Conservation (phyloP, 1,140 invertebrate species). For the Ips nitidus region DNA sequence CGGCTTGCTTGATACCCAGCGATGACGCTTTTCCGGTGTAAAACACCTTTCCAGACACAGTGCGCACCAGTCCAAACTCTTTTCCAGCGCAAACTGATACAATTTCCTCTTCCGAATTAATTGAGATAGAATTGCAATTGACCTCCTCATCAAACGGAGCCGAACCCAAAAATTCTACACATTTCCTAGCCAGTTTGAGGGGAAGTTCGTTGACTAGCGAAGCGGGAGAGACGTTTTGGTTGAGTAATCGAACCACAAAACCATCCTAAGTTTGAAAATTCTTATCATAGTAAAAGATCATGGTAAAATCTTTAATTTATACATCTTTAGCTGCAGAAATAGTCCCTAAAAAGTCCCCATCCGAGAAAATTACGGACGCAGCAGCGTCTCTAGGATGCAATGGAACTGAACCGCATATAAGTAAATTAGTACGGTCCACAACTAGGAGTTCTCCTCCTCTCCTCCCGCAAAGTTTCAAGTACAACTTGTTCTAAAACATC, state of each 20-base stretch:
- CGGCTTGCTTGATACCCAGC: conserved; percentile 70
- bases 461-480: conserved; percentile 59
- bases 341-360: conserved; percentile 80
- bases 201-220: conserved; percentile 68
- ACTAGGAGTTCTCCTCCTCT: conserved; percentile 63
- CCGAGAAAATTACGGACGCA: conserved; percentile 78
- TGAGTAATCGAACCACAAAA: conserved; percentile 78
- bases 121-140: conserved; percentile 54
- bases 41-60: conserved; percentile 75
- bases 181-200: conserved; percentile 76
- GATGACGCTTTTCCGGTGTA: conserved; percentile 77
- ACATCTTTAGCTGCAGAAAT: conserved; percentile 80
- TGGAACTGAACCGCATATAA: conserved; percentile 61
- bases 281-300: neutral
- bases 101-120: conserved; percentile 70
- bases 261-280: conserved; percentile 64
- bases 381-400: conserved; percentile 64
- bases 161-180: conserved; percentile 74
- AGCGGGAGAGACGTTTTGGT: conserved; percentile 64
- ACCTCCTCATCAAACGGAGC: conserved; percentile 70
- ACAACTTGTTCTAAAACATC: conserved; percentile 55
- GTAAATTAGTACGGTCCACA: conserved; percentile 61
- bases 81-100: conserved; percentile 71
- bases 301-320: conserved; percentile 46
- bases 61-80: conserved; percentile 81